Evolutionary conservation across 2,888 invertebrate genomes (phyloP), one percentile per base, ranked within the genome.

Genomic region (Monochamus alternatus): DNA sequence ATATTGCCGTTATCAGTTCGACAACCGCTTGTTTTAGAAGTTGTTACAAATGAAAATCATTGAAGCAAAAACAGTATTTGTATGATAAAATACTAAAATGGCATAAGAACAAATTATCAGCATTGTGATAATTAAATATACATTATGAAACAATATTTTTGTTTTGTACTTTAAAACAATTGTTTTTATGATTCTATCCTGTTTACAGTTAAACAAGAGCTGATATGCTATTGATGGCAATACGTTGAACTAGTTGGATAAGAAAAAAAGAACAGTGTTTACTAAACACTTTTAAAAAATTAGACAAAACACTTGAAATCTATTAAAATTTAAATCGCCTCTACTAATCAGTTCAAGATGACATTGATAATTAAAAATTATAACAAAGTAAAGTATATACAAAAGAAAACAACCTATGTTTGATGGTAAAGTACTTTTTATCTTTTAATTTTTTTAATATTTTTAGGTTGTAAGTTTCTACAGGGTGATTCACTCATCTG

Each of bases 171-270:
- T 75, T 65, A 69, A 64, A 69, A 68, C 43, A 60, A 65, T 74
- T 64, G 58, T 74, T 75, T 76, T 73, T 64, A 76, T 76, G 47
- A 67, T 70, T 63, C 68, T 75, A 75, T 75, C 73, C 73, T 76
- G 75, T 76, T 73, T 76, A 76, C 73, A 51, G 60, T 60, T 58
- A 55, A 71, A 73, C 66, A 52, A 66, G 7, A 52, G 51, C 38
- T 66, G 55, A 66, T 66, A 66, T 66, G 55, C 32, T 32, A 43
- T 44, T 64, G 64, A 64, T 47, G 47, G 47, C 64, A 64, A 64
- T 64, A 47, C 64, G 47, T 64, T 64, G 64, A 64, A 47, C 64
- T 64, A 44, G 44, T 47, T 44, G 64, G 47, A 64, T 64, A 64
- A 64, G 47, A 64, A 47, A 9, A 64, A 64, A 55, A 14, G 64